Conservation (phyloP, 1,140 invertebrate species). For the Pachyrhynchus sulphureomaculatus region DNA sequence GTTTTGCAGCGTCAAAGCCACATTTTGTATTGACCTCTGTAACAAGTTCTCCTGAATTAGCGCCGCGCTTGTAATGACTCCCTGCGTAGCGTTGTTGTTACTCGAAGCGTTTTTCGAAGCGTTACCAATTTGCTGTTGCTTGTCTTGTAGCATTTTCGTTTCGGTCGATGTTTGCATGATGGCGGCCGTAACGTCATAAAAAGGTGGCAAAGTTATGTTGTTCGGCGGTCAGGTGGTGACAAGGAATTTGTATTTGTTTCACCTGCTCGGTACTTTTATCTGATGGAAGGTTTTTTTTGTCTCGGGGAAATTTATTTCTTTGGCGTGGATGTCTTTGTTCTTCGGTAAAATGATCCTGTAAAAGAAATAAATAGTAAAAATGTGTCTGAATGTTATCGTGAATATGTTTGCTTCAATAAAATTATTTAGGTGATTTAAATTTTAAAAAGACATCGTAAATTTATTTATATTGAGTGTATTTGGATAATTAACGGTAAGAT, state of each 20-base stretch:
- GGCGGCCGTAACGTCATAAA: neutral
- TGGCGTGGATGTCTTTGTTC: neutral
- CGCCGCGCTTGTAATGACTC: conserved; percentile 50
- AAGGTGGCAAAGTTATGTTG: neutral
- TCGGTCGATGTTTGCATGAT: conserved; percentile 46
- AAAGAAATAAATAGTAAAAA: too few species aligned
- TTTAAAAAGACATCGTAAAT: too few species aligned
- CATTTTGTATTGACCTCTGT: conserved; percentile 61
- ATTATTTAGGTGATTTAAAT: too few species aligned
- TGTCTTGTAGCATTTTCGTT: conserved; percentile 35
- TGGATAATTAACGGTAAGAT: too few species aligned
- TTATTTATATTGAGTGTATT: too few species aligned
- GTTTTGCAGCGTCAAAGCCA: conserved; percentile 73
- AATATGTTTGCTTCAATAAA: too few species aligned
- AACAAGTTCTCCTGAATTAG: conserved; percentile 57
- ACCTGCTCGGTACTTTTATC: neutral
- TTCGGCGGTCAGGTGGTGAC: neutral
- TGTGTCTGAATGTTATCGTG: too few species aligned
- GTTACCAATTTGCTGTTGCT: conserved; percentile 29
- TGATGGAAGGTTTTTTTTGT: too few species aligned
- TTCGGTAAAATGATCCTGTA: neutral
- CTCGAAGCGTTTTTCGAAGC: conserved; percentile 8
- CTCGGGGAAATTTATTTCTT: neutral
- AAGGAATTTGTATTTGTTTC: neutral
- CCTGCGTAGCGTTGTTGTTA: conserved; percentile 27